A percentile compares a stretch with the other conserved stretches of the same genome.
These are phyloP conservation scores for Palythoa caribaeorum DNA, from an alignment of 92 coral and sea anemone genomes.

Conservation along the genomic window DNA sequence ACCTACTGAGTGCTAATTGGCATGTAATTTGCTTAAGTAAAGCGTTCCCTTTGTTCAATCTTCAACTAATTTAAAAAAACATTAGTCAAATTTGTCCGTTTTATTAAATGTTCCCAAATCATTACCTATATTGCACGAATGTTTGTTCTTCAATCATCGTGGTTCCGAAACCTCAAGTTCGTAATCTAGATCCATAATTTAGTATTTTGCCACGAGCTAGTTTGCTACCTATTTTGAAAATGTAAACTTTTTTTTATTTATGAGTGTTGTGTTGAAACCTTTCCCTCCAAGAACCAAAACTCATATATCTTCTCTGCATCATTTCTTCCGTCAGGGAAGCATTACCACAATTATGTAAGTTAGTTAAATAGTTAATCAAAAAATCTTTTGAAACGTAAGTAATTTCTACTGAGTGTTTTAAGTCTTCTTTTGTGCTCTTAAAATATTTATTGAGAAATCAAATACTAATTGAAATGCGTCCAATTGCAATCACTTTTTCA, in stretches of 20 bases:
- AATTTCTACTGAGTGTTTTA: conserved; percentile 13
- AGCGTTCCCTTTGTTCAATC: conserved; percentile 58
- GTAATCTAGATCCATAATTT: conserved; percentile 33
- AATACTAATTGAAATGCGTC: conserved; percentile 48
- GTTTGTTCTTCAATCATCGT: conserved; percentile 4
- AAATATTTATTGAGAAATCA: conserved; percentile 50
- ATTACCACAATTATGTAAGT: background rate
- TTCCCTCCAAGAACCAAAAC: background rate
- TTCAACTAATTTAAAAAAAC: conserved; percentile 10
- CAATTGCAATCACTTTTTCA: conserved; percentile 49
- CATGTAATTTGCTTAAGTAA: conserved; percentile 87
- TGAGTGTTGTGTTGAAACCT: conserved; percentile 15
- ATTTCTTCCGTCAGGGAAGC: background rate
- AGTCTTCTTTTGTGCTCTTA: conserved; percentile 39
- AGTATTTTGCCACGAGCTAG: conserved; percentile 51
- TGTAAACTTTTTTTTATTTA: conserved; percentile 47
- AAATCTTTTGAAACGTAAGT: background rate
- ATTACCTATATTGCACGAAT: background rate
- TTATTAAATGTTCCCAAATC: background rate
- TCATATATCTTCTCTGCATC: background rate
- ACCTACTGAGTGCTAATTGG: conserved; percentile 92
- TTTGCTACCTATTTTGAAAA: conserved; percentile 39
- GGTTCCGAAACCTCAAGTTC: conserved; percentile 18
- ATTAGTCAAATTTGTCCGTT: background rate
- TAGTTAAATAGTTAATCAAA: background rate